Evolutionary conservation across 1,140 invertebrate genomes (phyloP).

Genomic region (Neocloeon triangulifer): DNA sequence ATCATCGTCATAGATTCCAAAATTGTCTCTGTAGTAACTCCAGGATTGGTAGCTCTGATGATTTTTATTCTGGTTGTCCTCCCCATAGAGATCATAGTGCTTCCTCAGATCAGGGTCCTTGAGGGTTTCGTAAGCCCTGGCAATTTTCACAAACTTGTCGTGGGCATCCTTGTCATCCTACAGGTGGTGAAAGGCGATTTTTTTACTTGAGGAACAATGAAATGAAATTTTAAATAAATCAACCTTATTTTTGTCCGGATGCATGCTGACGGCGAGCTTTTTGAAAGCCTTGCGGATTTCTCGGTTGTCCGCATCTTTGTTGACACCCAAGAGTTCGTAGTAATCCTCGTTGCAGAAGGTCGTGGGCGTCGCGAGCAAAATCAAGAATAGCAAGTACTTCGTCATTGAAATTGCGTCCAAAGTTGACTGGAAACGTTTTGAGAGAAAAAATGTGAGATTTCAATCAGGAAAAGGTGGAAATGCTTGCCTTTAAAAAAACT

Average conservation of each 20-base stretch:
- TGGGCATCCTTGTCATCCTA: conserved; percentile 49
- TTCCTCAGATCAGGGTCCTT: conserved; percentile 59
- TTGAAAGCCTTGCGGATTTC: conserved; percentile 68
- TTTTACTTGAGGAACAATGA: no score
- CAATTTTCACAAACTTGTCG: conserved; percentile 51
- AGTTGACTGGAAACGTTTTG: no score
- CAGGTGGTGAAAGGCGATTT: conserved; percentile 9
- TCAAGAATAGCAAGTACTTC: no score
- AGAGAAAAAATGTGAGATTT: no score
- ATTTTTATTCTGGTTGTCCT: conserved; percentile 29
- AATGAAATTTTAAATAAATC: conserved; percentile 10
- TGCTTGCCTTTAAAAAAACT: no score
- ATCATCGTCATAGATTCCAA: conserved; percentile 77
- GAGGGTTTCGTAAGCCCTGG: conserved; percentile 60
- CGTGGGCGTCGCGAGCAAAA: conserved; percentile 3
- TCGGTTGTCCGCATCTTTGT: conserved; percentile 39
- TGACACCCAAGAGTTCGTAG: conserved; percentile 48
- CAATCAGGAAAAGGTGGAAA: no score
- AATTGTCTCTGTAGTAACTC: conserved; percentile 62
- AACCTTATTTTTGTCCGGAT: conserved; percentile 71
- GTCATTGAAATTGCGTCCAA: no score
- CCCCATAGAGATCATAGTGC: conserved; percentile 59
- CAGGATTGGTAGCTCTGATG: conserved; percentile 49
- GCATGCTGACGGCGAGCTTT: conserved; percentile 48
- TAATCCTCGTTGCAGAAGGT: conserved; percentile 21